Percentiles rank a stretch among this genome's conserved stretches.
Conservation (phyloP, 2,888 invertebrate species). For the Thecophora atra region DNA sequence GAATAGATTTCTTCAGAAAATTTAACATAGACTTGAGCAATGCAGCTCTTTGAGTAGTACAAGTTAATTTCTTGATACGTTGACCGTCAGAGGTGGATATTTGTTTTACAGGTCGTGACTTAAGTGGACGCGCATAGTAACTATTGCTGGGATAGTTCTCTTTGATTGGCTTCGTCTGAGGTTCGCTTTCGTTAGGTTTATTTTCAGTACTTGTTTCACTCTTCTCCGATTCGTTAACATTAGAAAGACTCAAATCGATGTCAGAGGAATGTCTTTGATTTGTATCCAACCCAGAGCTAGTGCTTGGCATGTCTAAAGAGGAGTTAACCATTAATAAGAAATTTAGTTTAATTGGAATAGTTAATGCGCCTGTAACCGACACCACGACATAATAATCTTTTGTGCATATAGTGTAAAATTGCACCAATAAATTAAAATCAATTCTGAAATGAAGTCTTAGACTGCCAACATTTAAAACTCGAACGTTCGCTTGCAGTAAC, state of each 20-base stretch:
- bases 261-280: constrained; percentile 7
- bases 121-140: constrained; percentile 54
- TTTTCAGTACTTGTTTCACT: background rate
- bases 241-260: constrained; percentile 20
- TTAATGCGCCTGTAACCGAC: too few relatives aligned
- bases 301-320: too few relatives aligned
- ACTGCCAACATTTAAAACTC: too few relatives aligned
- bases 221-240: constrained; percentile 13
- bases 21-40: constrained; percentile 88
- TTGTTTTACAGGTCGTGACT: constrained; percentile 53
- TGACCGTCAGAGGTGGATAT: constrained; percentile 46
- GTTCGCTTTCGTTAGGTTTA: background rate
- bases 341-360: too few relatives aligned
- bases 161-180: background rate
- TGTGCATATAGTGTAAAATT: too few relatives aligned
- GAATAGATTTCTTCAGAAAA: constrained; percentile 86
- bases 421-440: too few relatives aligned
- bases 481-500: too few relatives aligned
- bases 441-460: too few relatives aligned
- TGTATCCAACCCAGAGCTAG: background rate
- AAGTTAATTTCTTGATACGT: constrained; percentile 55
- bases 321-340: too few relatives aligned
- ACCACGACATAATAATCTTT: too few relatives aligned
- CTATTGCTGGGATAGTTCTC: constrained; percentile 53
- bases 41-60: constrained; percentile 80